Base-by-base conservation (phyloP, 1,140 invertebrate genomes). In the Pygmarrhopalites habei region DNA sequence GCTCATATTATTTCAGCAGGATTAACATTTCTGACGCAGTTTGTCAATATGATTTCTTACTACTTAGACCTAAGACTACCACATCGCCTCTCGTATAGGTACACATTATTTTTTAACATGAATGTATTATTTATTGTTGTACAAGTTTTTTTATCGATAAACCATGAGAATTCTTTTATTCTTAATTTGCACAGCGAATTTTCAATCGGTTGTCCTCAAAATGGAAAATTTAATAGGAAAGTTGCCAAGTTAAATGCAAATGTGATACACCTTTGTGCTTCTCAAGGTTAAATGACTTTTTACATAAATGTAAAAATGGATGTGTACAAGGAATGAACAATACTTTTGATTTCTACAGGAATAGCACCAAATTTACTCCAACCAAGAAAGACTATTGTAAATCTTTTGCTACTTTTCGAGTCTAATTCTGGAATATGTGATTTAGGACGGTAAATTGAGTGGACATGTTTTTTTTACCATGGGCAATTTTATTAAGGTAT, bases 161-260 rank as follows among this genome's bases (percentile, higher is more conserved):
- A 44, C 65, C 30, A 12, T 51, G 43, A n/a, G n/a, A n/a, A n/a
- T n/a, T n/a, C n/a, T 30, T 30, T 30, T 44, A 53, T 26, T 1
- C 29, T 44, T 51, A 25, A 30, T 67, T 47, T 39, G 46, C 44
- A 44, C 73, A 88, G 86, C 73, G 87, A 89, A 74, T 90, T 90
- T 75, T 66, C 64, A 15, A 87, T 83, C 73, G 79, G 77, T 41
- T 81, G 80, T 71, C 83, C 86, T 73, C 77, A 88, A 72, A 82
- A 79, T 52, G 83, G 86, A 72, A 80, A 83, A 74, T 89, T 92
- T 75, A 76, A 80, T 49, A 80, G 83, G 68, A 82, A 83, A 77
- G 87, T 92, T 5, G 83, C 86, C 7, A 81, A 84, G 60, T 78
- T 92, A 19, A 91, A 92, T 77, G 82, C 86, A 58, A 92, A 92